Percentiles rank a stretch among this genome's conserved stretches.
phyloP scores from a whole-genome alignment of 2,113 vertebrate genomes.

The Emydocephalus ijimae region DNA sequence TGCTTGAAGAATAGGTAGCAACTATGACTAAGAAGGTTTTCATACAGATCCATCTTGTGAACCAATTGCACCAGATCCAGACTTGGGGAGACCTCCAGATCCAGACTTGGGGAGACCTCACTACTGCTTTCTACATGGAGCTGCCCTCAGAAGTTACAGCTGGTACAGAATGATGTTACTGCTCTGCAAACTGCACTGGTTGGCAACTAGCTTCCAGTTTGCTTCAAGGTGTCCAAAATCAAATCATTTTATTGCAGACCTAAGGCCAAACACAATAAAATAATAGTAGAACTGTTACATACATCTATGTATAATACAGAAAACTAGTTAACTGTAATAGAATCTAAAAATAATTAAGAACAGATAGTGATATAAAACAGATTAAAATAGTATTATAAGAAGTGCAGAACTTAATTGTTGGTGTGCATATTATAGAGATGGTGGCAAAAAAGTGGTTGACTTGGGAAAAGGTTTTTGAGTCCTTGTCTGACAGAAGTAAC shows the following conservation, averaged over 20 bases:
- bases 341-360: not conserved
- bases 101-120: not conserved
- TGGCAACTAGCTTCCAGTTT: not conserved
- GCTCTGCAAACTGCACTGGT: not conserved
- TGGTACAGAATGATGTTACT: not conserved
- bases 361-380: not conserved
- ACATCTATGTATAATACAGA: not conserved
- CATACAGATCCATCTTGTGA: not conserved
- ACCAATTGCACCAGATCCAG: not conserved
- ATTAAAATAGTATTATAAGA: not conserved
- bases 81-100: not conserved
- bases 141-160: not conserved
- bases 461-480: not conserved
- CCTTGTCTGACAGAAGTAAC: not conserved
- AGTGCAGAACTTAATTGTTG: not conserved
- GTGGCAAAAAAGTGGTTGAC: not conserved
- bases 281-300: not conserved
- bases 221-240: not conserved
- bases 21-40: not conserved
- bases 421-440: not conserved
- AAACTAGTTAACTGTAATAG: not conserved
- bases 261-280: not conserved
- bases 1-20: not conserved
- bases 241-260: not conserved
- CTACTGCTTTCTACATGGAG: not conserved